Base-by-base conservation (phyloP, 2,888 invertebrate genomes). In the Clunio marinus region DNA sequence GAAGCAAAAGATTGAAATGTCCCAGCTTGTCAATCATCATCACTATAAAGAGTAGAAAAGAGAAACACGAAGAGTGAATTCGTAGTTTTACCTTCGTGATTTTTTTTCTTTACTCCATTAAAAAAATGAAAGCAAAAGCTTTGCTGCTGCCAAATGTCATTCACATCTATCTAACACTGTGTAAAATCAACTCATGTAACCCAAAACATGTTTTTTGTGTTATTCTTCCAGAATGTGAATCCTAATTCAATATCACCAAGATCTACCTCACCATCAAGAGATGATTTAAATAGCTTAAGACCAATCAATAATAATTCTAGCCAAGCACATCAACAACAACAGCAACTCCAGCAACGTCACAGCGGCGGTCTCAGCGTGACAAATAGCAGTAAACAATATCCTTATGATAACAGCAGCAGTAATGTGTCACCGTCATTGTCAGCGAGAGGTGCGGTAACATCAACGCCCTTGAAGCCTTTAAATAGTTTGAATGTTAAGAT, bases 281-380 rank as follows among this genome's bases (percentile, higher is more conserved):
- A 66, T 32, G 66, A 66, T 55, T 27, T 2, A 35, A 66, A 66
- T 66, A 66, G 66, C 45, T 46, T 66, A 66, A 66, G 66, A 66
- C 66, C 66, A 66, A 66, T 66, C 45, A 65, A 65, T 65, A n/a
- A n/a, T n/a, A 35, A 66, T 66, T 66, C 66, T 66, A 66, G 66
- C 66, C n/a, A n/a, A n/a, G n/a, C n/a, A n/a, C n/a, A n/a, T n/a
- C n/a, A n/a, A n/a, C n/a, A n/a, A n/a, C n/a, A n/a, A n/a, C n/a
- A n/a, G n/a, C n/a, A n/a, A n/a, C n/a, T n/a, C n/a, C 55, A 46
- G 20, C 66, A 51, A 24, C 46, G 55, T 8, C 66, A 66, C 4
- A 66, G 66, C 55, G n/a, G n/a, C n/a, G n/a, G n/a, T n/a, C 28
- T 66, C 46, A 66, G 66, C 66, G 55, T 55, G 35, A 2, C 32